Conservation (phyloP, 2,888 invertebrate genomes). For the Philopedon plagiatum region DNA sequence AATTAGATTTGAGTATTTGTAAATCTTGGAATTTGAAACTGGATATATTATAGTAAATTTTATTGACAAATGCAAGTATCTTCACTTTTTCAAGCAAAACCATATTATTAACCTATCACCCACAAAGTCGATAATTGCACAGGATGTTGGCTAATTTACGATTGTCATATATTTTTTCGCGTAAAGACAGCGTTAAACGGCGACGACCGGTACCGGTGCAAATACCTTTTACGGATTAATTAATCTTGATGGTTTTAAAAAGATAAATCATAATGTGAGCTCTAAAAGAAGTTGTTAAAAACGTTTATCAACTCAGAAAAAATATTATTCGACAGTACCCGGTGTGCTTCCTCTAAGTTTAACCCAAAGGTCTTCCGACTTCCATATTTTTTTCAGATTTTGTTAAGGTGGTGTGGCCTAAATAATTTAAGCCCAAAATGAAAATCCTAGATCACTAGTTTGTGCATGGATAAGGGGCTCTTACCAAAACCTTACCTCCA, state of each 20-base stretch:
- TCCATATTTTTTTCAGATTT: too few relatives aligned
- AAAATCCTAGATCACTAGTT: too few relatives aligned
- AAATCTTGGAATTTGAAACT: too few relatives aligned
- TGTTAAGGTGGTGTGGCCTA: too few relatives aligned
- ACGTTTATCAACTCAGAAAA: neutral
- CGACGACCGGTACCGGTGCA: conserved; percentile 16
- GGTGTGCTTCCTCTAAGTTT: too few relatives aligned
- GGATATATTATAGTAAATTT: too few relatives aligned
- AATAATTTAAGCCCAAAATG: too few relatives aligned
- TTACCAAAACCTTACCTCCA: too few relatives aligned
- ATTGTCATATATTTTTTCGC: conserved; percentile 31
- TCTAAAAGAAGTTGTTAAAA: neutral
- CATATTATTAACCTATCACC: conserved; percentile 27
- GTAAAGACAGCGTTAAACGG: conserved; percentile 12
- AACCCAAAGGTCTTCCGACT: too few relatives aligned
- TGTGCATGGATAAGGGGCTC: too few relatives aligned
- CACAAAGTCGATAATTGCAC: conserved; percentile 23
- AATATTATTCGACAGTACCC: too few relatives aligned
- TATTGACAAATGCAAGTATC: neutral
- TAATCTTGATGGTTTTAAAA: conserved; percentile 7
- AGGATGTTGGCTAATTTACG: conserved; percentile 24
- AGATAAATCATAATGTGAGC: neutral
- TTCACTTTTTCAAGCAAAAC: neutral
- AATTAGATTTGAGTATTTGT: too few relatives aligned
- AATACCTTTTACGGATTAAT: conserved; percentile 25